These are phyloP conservation scores for Syrphus vitripennis DNA, from an alignment of 2,888 invertebrate species.

Conservation along the genomic window DNA sequence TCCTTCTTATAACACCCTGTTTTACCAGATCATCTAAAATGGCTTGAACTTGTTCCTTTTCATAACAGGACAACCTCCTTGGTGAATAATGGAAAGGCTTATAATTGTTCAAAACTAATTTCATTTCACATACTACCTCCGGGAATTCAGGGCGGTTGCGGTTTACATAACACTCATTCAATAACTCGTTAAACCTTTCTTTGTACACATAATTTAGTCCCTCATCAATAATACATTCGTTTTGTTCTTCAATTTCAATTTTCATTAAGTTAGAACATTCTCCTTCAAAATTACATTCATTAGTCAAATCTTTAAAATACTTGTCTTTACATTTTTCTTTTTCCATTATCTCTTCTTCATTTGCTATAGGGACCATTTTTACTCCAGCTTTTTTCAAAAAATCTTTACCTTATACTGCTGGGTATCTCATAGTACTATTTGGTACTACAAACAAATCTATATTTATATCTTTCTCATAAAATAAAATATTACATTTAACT, in stretches of 20 bases:
- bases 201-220: background rate
- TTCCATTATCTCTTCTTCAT: no score
- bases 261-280: background rate
- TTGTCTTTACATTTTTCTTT: no score
- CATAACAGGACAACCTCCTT: background rate
- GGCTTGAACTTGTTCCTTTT: conserved; percentile 11
- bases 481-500: background rate
- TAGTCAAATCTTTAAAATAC: background rate
- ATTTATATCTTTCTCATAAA: background rate
- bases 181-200: background rate
- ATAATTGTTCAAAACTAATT: conserved; percentile 12
- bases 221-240: background rate
- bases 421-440: background rate
- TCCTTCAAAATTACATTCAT: background rate
- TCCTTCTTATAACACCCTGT: conserved; percentile 1
- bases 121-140: background rate
- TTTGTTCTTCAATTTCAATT: background rate
- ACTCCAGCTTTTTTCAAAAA: background rate
- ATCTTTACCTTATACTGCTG: background rate
- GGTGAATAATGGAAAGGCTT: background rate
- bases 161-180: background rate
- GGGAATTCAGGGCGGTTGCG: conserved; percentile 1
- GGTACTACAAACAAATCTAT: background rate
- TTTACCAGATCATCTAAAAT: conserved; percentile 11
- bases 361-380: no score